A percentile compares a stretch with the other conserved stretches of the same genome.
Evolutionary conservation across 2,797 vertebrate genomes (phyloP).

Genomic region (Cygnus olor): DNA sequence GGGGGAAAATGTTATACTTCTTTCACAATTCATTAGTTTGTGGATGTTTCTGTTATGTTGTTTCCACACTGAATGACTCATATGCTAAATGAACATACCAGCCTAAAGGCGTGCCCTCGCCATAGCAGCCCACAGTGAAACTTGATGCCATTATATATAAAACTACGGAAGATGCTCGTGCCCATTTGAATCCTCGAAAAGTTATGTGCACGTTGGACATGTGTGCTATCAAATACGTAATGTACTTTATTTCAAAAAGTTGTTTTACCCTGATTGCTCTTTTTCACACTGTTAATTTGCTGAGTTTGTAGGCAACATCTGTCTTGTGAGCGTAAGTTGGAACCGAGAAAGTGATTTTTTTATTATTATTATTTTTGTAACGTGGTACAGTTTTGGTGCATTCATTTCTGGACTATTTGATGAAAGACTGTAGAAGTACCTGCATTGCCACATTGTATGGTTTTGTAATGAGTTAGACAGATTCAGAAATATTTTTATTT

Average conservation of each 20-base stretch:
- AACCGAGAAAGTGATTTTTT: neutral
- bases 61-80: conserved; percentile 56
- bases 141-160: neutral
- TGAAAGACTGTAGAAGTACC: neutral
- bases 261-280: neutral
- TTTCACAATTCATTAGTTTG: conserved; percentile 65
- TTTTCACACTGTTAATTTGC: neutral
- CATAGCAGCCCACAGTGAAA: conserved; percentile 27
- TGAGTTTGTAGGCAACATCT: neutral
- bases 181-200: neutral
- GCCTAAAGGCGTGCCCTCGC: conserved; percentile 33
- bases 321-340: neutral
- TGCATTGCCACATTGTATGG: neutral
- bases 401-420: neutral
- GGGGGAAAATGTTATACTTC: conserved; percentile 9
- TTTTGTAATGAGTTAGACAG: neutral
- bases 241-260: neutral
- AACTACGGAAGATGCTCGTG: conserved; percentile 16
- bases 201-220: neutral
- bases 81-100: conserved; percentile 37
- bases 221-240: neutral
- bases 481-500: neutral
- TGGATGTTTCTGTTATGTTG: conserved; percentile 54
- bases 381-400: neutral
- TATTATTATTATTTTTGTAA: neutral